A percentile compares a stretch with the other conserved stretches of the same genome.
Evolutionary conservation across 2,797 vertebrate species (phyloP).

Genomic region (Pyrrhura leucotis): DNA sequence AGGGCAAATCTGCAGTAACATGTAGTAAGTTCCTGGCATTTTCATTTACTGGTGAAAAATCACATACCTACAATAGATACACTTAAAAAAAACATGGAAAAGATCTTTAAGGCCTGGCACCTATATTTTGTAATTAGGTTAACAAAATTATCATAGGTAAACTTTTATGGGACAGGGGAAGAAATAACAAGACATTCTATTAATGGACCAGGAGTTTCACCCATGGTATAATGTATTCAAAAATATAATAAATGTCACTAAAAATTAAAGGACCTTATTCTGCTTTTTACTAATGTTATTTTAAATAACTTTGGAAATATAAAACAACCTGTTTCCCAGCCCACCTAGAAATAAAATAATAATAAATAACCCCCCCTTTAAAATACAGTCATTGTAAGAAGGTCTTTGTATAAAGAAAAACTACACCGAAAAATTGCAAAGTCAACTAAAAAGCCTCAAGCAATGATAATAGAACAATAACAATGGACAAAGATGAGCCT

Average conservation of each 20-base stretch:
- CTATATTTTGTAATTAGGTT: background rate
- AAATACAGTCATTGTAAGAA: background rate
- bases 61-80: background rate
- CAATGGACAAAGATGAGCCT: background rate
- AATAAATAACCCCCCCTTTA: conserved; percentile 11
- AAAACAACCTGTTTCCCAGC: background rate
- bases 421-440: background rate
- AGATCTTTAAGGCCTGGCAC: background rate
- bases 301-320: conserved; percentile 23
- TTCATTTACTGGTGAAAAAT: conserved; percentile 51
- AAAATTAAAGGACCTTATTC: conserved; percentile 30
- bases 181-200: conserved; percentile 10
- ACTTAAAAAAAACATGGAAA: background rate
- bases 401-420: background rate
- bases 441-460: background rate
- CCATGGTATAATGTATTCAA: background rate
- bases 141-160: background rate
- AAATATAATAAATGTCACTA: conserved; percentile 27
- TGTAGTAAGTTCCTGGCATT: background rate
- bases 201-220: background rate
- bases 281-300: conserved; percentile 9
- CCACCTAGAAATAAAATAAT: conserved; percentile 1
- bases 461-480: background rate
- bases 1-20: background rate
- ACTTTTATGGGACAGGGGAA: background rate